A percentile compares a stretch with the other conserved stretches of the same genome.
These are phyloP conservation scores for Panulirus ornatus DNA, from an alignment of 1,140 invertebrate genomes.

Conservation along the genomic window DNA sequence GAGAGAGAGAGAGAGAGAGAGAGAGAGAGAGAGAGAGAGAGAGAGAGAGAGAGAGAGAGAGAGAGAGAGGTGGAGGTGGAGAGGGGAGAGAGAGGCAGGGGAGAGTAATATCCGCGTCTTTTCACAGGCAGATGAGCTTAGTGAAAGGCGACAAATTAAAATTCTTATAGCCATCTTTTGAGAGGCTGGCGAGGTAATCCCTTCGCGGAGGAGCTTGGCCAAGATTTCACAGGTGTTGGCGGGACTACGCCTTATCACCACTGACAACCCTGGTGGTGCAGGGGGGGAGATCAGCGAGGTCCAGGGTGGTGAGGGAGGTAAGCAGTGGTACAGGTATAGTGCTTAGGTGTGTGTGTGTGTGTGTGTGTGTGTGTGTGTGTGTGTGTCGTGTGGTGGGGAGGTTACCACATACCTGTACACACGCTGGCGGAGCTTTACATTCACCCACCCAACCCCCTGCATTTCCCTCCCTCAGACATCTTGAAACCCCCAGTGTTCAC, in stretches of 20 bases:
- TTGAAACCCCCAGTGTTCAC: too few relatives aligned
- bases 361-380: background rate
- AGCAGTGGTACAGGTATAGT: too few relatives aligned
- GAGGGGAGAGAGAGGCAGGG: background rate
- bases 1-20: background rate
- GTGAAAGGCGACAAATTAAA: conserved; percentile 44
- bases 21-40: background rate
- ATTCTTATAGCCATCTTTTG: conserved; percentile 10
- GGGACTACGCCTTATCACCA: conserved; percentile 12
- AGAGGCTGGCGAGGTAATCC: background rate
- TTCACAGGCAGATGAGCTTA: conserved; percentile 35
- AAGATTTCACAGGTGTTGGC: conserved; percentile 34
- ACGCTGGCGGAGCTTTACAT: too few relatives aligned
- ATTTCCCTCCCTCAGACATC: too few relatives aligned
- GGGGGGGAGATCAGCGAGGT: background rate
- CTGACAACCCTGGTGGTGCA: background rate
- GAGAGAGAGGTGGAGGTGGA: background rate
- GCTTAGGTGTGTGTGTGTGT: too few relatives aligned
- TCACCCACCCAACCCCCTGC: too few relatives aligned
- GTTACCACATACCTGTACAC: too few relatives aligned
- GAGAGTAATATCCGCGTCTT: background rate
- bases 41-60: too few relatives aligned
- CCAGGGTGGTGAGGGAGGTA: background rate
- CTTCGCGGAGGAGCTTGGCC: background rate
- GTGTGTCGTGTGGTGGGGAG: background rate